These are phyloP conservation scores for Neolamprologus multifasciatus DNA, from an alignment of 2,797 vertebrate species.

Conservation along the genomic window DNA sequence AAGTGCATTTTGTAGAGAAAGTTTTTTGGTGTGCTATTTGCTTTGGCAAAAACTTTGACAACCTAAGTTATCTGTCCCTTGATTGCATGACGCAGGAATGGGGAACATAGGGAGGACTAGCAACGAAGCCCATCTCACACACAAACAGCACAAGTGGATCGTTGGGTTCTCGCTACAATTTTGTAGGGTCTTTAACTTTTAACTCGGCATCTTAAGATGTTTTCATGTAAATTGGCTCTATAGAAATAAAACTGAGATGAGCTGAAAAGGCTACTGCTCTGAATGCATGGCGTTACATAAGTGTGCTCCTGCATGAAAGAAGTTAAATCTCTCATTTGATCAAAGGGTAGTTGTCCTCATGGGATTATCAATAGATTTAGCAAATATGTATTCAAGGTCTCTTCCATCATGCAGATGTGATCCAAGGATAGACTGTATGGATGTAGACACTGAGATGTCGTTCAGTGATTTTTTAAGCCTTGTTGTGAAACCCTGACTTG, in stretches of 20 bases:
- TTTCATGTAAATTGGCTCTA: not conserved
- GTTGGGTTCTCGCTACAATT: not conserved
- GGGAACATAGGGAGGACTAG: not conserved
- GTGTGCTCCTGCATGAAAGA: not conserved
- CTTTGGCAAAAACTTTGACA: constrained; percentile 2
- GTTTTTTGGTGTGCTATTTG: not conserved
- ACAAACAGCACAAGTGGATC: not conserved
- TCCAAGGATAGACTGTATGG: not conserved
- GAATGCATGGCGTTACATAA: not conserved
- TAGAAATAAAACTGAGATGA: not conserved
- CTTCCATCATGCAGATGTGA: constrained; percentile 21
- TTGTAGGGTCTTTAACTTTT: not conserved
- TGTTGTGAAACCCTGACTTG: not conserved
- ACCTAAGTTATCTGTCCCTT: not conserved
- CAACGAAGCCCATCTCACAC: not conserved
- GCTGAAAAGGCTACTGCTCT: not conserved
- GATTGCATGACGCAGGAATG: not conserved
- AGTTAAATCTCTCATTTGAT: constrained; percentile 1
- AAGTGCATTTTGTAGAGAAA: not conserved
- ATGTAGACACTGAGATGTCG: not conserved
- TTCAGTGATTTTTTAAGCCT: not conserved
- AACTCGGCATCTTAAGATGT: not conserved
- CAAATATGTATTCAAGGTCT: constrained; percentile 2
- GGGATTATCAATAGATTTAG: not conserved
- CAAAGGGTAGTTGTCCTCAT: constrained; percentile 2